Conservation (phyloP, 23 tunicate genomes). For the Oikopleura dioica region DNA sequence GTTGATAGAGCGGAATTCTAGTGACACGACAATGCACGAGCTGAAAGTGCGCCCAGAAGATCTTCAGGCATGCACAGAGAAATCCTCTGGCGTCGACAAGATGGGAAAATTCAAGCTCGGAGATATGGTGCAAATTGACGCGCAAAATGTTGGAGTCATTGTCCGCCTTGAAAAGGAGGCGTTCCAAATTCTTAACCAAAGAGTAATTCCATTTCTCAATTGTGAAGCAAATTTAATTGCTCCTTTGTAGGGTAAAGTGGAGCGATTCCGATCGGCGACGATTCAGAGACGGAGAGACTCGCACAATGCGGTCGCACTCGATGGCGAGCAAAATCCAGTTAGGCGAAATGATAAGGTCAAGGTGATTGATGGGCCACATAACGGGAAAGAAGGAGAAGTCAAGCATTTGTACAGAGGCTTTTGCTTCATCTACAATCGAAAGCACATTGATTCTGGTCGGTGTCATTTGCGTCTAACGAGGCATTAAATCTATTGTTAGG, state of each 20-base stretch:
- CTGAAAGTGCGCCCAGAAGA: constrained; percentile 71
- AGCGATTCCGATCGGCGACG: constrained; percentile 63
- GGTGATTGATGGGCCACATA: constrained; percentile 80
- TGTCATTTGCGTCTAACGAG: neutral
- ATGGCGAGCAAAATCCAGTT: constrained; percentile 63
- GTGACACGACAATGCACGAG: constrained; percentile 86
- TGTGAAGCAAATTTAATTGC: neutral
- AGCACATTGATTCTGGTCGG: constrained; percentile 16
- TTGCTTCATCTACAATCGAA: constrained; percentile 52
- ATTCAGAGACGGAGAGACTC: constrained; percentile 35
- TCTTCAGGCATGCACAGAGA: constrained; percentile 72
- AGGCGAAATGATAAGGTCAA: constrained; percentile 66
- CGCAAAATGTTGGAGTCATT: constrained; percentile 43
- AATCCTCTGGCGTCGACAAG: constrained; percentile 86
- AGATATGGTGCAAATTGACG: constrained; percentile 54
- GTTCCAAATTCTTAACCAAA: constrained; percentile 36
- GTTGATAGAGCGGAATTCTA: neutral
- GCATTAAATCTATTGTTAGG: constrained; percentile 15
- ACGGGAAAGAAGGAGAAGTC: constrained; percentile 91
- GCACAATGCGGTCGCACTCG: constrained; percentile 65
- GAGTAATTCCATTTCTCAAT: neutral
- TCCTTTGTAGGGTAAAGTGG: constrained; percentile 87
- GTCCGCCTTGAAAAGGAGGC: constrained; percentile 67
- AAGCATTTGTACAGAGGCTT: constrained; percentile 74
- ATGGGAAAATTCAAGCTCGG: constrained; percentile 92